These are phyloP conservation scores for Pimpla rufipes DNA, from an alignment of 2,888 invertebrate species.

Conservation along the genomic window DNA sequence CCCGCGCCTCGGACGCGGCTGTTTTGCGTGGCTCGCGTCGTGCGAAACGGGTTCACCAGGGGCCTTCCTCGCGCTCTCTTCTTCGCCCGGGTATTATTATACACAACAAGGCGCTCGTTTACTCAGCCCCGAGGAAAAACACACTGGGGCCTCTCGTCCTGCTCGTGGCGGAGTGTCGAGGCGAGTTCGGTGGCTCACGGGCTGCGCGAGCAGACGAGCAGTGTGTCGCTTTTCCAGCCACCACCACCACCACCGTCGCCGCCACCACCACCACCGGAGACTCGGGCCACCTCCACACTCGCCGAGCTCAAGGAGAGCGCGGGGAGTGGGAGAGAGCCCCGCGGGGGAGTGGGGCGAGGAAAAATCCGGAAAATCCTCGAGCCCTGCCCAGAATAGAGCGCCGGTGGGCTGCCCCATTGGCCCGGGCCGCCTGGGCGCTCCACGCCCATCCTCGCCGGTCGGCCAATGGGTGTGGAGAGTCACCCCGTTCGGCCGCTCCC, in stretches of 20 bases:
- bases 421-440: slow-evolving; percentile 14
- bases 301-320: slow-evolving; percentile 13
- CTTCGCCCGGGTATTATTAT: slow-evolving; percentile 89
- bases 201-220: slow-evolving; percentile 65
- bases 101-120: slow-evolving; percentile 94
- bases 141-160: slow-evolving; percentile 80
- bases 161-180: slow-evolving; percentile 75
- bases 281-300: slow-evolving; percentile 65
- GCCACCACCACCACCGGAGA: slow-evolving; percentile 4
- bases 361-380: slow-evolving; percentile 70
- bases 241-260: slow-evolving; percentile 62
- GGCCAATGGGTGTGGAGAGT: slow-evolving; percentile 61
- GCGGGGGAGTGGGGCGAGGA: slow-evolving; percentile 52
- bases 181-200: slow-evolving; percentile 65
- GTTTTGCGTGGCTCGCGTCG: not conserved
- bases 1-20: not conserved
- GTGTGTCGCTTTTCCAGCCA: slow-evolving; percentile 64
- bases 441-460: slow-evolving; percentile 57
- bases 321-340: slow-evolving; percentile 31
- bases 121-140: slow-evolving; percentile 88
- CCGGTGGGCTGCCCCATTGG: slow-evolving; percentile 43
- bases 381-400: slow-evolving; percentile 57
- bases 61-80: not conserved
- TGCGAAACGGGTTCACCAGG: slow-evolving; percentile 6
- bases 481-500: slow-evolving; percentile 60